A percentile compares a stretch with the other conserved stretches of the same genome.
Evolutionary conservation across 2,888 invertebrate species (phyloP).

Genomic region (Acleris holmiana): DNA sequence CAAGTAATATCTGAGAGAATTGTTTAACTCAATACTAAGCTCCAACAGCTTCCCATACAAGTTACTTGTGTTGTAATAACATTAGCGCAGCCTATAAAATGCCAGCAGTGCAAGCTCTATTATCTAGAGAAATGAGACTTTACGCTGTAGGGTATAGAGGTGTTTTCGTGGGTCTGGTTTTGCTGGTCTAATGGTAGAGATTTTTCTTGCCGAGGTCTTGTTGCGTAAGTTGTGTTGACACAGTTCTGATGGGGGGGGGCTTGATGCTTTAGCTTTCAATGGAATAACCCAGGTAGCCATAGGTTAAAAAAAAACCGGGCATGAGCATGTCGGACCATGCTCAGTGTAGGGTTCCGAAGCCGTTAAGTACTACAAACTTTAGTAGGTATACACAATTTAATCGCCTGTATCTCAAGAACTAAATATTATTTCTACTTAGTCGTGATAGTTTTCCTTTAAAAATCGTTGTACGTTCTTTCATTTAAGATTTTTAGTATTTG

Average conservation of each 20-base stretch:
- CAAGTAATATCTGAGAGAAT: slow-evolving; percentile 1
- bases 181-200: slow-evolving; percentile 46
- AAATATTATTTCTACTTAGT: no score
- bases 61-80: slow-evolving; percentile 56
- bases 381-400: no score
- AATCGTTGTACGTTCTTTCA: no score
- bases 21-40: slow-evolving; percentile 30
- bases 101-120: slow-evolving; percentile 37
- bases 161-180: slow-evolving; percentile 7
- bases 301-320: neutral
- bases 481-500: no score
- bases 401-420: no score
- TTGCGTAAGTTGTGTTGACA: slow-evolving; percentile 81
- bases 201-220: slow-evolving; percentile 72
- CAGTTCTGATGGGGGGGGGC: slow-evolving; percentile 49
- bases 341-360: no score
- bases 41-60: slow-evolving; percentile 39
- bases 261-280: slow-evolving; percentile 21
- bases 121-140: slow-evolving; percentile 14
- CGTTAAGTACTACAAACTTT: no score
- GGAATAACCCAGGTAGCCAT: neutral
- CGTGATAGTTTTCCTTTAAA: no score
- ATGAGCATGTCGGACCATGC: no score
- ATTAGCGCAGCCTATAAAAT: slow-evolving; percentile 36
- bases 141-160: slow-evolving; percentile 7